Evolutionary conservation across 2,888 invertebrate genomes (phyloP), one percentile per base, ranked within the genome.

Genomic region (Lochmaea capreae): DNA sequence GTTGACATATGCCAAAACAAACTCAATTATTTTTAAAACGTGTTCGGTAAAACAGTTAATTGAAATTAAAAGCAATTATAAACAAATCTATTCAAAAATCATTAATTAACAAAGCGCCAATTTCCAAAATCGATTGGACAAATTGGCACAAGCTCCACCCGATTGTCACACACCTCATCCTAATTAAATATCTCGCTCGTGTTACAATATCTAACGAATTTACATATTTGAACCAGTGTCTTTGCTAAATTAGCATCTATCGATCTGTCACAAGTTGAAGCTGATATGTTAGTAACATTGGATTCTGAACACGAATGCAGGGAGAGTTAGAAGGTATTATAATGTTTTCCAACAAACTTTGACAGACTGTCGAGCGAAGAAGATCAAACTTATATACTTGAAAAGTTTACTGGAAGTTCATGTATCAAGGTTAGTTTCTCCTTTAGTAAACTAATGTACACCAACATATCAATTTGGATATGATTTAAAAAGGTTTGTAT

Each of bases 381-480:
- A 26, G 11, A 39, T 39, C 33, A 33, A 59, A 59, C 14, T 26
- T 22, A 12, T 4, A 59, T 14, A 26, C 14, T 33, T 26, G 14
- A 12, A 39, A 54, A 54, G 9, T 54, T 54, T 8, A 3, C 6
- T 54, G 16, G 26, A 10, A 58, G 58, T 59, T 59, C 59, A 59
- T 39, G 59, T 59, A 33, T 59, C 59, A 59, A 59, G 59, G 59
- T 59, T 59, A 59, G 26, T 12, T 33, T 33, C 33, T n/a, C n/a
- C n/a, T n/a, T n/a, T 33, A 33, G 33, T 33, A 33, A 33, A 33
- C 33, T 33, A 33, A 5, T 5, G 33, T 33, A 33, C 5, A 4
- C 33, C 0, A 22, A 22, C 22, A 33, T 33, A 33, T 33, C 0
- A 33, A 33, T 33, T 33, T 5, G 33, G 33, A 33, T 33, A 5